A percentile compares a stretch with the other conserved stretches of the same genome.
Evolutionary conservation across 1,140 invertebrate genomes (phyloP).

Genomic region (Drosophila kikkawai): DNA sequence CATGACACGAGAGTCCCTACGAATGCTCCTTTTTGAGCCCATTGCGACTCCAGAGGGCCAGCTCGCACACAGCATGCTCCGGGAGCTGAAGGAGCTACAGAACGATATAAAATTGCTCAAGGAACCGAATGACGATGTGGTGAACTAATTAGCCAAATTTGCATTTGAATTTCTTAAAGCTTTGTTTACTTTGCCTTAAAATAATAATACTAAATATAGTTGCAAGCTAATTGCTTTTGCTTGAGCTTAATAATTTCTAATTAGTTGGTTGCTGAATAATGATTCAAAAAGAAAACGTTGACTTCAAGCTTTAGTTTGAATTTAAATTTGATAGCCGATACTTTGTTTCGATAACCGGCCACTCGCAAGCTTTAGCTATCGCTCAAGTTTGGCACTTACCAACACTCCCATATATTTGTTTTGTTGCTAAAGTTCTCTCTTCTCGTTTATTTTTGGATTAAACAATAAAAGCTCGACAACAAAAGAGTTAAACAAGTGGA

Average conservation of each 20-base stretch:
- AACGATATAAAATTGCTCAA: constrained; percentile 85
- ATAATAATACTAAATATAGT: too few species aligned
- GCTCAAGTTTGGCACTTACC: neutral
- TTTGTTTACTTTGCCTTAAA: neutral
- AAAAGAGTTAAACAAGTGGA: constrained; percentile 27
- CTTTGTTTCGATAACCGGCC: neutral
- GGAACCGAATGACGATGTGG: constrained; percentile 47
- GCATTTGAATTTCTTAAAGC: constrained; percentile 2
- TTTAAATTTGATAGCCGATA: constrained; percentile 14
- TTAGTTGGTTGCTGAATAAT: neutral
- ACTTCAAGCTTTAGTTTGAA: constrained; percentile 1
- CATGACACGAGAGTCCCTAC: constrained; percentile 88
- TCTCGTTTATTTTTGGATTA: constrained; percentile 3
- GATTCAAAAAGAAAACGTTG: neutral
- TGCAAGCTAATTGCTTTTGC: neutral
- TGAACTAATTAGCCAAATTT: constrained; percentile 19
- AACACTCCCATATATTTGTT: constrained; percentile 20
- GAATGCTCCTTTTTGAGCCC: constrained; percentile 90
- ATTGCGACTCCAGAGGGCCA: constrained; percentile 89
- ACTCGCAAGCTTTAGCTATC: neutral
- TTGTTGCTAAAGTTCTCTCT: constrained; percentile 23
- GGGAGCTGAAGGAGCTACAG: constrained; percentile 88
- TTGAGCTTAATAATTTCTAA: neutral
- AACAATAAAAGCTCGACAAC: constrained; percentile 36
- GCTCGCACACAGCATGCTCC: constrained; percentile 88